These are phyloP conservation scores for Megaceryle maxima DNA, from an alignment of 2,113 vertebrate species.

Conservation along the genomic window DNA sequence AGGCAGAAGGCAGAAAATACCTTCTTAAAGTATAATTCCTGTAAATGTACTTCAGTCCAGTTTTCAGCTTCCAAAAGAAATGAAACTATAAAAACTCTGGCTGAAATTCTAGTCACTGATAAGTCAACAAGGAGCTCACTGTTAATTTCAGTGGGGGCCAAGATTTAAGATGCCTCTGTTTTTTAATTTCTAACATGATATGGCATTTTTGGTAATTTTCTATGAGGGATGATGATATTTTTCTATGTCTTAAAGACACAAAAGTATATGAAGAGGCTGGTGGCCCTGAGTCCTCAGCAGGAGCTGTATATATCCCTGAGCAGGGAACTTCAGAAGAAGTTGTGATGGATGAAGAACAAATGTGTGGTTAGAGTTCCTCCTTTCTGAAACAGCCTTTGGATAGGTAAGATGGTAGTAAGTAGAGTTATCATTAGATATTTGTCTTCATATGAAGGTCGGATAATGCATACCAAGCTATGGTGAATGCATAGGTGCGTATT, in stretches of 20 bases:
- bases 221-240: background rate
- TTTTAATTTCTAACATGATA: background rate
- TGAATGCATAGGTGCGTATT: background rate
- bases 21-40: background rate
- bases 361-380: background rate
- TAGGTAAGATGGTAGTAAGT: background rate
- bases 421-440: background rate
- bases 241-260: background rate
- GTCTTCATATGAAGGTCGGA: background rate
- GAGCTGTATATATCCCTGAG: rapidly evolving
- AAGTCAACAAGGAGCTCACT: background rate
- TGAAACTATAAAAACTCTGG: background rate
- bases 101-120: background rate
- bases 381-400: background rate
- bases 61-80: background rate
- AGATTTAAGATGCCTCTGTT: background rate
- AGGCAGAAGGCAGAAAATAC: background rate
- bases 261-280: background rate
- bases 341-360: background rate
- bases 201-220: background rate
- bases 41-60: background rate
- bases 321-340: background rate
- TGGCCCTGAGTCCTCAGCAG: background rate
- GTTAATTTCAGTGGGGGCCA: background rate
- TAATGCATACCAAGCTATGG: background rate